phyloP scores from a whole-genome alignment of 2,113 vertebrate species.

The Microtus oregoni region DNA sequence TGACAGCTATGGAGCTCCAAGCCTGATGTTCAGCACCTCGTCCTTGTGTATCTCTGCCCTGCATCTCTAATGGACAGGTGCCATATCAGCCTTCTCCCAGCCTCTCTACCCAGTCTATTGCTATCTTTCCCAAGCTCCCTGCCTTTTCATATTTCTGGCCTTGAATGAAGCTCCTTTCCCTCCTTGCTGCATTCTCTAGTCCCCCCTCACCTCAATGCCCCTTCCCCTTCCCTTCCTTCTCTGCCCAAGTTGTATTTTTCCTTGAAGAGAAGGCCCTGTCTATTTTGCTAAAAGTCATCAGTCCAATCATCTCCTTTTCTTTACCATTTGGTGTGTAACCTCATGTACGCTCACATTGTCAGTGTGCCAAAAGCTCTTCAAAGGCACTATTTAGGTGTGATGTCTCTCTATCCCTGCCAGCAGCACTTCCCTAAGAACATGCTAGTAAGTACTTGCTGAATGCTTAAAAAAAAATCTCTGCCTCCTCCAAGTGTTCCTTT shows the following conservation, averaged over 20 bases:
- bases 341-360: background rate
- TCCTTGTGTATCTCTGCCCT: background rate
- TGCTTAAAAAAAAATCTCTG: conserved; percentile 15
- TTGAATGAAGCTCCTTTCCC: background rate
- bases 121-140: background rate
- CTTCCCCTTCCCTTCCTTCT: background rate
- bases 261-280: background rate
- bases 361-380: background rate
- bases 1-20: background rate
- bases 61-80: background rate
- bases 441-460: conserved; percentile 38
- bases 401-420: background rate
- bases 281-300: background rate
- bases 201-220: background rate
- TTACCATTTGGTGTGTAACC: conserved; percentile 3
- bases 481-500: conserved; percentile 1
- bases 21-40: background rate
- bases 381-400: background rate
- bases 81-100: background rate
- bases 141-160: background rate
- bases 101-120: too few species aligned
- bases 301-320: background rate
- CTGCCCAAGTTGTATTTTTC: background rate
- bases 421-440: background rate
- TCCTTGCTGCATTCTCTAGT: background rate